These are phyloP conservation scores for Stichopus horrens DNA, from an alignment of 53 echinoderm and acorn worm species.

Conservation along the genomic window DNA sequence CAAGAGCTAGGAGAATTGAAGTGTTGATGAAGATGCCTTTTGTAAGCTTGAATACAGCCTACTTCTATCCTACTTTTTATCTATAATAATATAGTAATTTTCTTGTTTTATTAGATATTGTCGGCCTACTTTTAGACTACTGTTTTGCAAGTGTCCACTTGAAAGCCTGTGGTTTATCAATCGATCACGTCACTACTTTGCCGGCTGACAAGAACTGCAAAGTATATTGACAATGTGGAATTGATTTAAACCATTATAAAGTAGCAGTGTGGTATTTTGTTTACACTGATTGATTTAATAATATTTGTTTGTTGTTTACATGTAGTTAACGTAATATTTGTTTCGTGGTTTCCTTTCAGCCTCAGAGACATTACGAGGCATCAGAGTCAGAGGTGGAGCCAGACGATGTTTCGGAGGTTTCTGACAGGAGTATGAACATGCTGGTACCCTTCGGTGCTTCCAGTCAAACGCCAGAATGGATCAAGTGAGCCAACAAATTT, in stretches of 20 bases:
- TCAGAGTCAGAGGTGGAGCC: constrained; percentile 84
- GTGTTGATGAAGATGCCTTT: too few relatives aligned
- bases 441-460: constrained; percentile 73
- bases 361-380: constrained; percentile 85
- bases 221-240: background rate
- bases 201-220: too few relatives aligned
- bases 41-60: too few relatives aligned
- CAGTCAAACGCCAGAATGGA: constrained; percentile 86
- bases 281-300: background rate
- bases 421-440: constrained; percentile 67
- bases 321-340: background rate
- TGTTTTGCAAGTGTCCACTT: too few relatives aligned
- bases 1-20: background rate
- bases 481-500: constrained; percentile 66
- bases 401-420: constrained; percentile 60
- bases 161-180: too few relatives aligned
- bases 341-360: constrained; percentile 9
- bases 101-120: too few relatives aligned
- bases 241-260: background rate
- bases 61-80: too few relatives aligned
- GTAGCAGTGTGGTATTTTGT: background rate
- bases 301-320: background rate
- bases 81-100: too few relatives aligned
- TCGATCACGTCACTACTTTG: too few relatives aligned
- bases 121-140: too few relatives aligned